Evolutionary conservation across 1,140 invertebrate genomes (phyloP).

Genomic region (Reticulitermes speratus): DNA sequence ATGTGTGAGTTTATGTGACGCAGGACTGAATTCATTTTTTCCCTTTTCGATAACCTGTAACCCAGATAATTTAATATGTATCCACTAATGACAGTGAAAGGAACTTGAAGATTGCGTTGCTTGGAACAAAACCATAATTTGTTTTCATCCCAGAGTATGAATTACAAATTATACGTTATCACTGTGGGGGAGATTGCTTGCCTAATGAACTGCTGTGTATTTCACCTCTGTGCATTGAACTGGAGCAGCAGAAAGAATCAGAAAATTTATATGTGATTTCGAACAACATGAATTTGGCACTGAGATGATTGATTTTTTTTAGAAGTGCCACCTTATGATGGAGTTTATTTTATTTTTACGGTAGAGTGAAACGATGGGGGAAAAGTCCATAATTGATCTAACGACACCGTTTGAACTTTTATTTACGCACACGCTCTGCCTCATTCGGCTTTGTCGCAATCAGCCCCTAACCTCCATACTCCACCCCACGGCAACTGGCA

Average conservation of each 20-base stretch:
- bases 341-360: slow-evolving; percentile 9
- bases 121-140: too few relatives aligned
- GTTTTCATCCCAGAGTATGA: too few relatives aligned
- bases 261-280: neutral
- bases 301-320: neutral
- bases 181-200: neutral
- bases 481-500: neutral
- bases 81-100: too few relatives aligned
- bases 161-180: too few relatives aligned
- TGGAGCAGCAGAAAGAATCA: neutral
- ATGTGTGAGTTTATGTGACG: too few relatives aligned
- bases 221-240: neutral
- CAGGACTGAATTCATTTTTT: too few relatives aligned
- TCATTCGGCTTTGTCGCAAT: neutral
- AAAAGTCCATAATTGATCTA: neutral
- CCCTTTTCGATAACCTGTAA: too few relatives aligned
- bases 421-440: neutral
- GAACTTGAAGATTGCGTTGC: too few relatives aligned
- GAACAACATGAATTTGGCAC: neutral
- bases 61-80: too few relatives aligned
- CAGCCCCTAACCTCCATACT: neutral
- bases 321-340: neutral
- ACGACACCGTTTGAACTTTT: slow-evolving; percentile 13
- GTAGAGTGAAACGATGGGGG: neutral
- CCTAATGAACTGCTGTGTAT: neutral